Evolutionary conservation across 2,113 vertebrate species (phyloP).

Genomic region (Plotosus lineatus): DNA sequence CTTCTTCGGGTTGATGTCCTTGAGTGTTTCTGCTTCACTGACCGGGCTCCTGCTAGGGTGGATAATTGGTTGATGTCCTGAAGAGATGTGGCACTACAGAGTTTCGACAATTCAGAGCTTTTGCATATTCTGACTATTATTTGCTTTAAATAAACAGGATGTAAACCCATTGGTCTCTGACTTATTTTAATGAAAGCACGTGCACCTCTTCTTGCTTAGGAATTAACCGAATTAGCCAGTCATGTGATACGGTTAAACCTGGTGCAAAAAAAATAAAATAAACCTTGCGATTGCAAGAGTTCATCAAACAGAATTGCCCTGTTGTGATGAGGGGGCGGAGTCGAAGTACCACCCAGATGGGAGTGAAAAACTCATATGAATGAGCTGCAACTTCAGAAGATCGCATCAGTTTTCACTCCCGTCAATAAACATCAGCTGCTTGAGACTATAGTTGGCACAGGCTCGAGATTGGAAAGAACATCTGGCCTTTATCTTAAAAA

Average conservation of each 20-base stretch:
- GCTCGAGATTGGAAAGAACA: neutral
- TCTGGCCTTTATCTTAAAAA: neutral
- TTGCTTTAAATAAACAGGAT: neutral
- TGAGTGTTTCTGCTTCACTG: neutral
- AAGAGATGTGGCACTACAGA: neutral
- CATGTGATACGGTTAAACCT: neutral
- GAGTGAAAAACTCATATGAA: no score
- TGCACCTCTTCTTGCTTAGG: neutral
- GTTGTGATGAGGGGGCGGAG: neutral
- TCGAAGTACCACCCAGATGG: neutral
- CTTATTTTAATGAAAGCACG: neutral
- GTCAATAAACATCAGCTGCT: no score
- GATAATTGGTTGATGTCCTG: neutral
- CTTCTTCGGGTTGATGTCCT: neutral
- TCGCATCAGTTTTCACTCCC: no score
- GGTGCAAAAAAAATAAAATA: neutral
- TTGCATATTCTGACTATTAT: neutral
- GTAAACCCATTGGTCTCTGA: neutral
- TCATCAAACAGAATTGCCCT: neutral
- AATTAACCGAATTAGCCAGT: neutral
- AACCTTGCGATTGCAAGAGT: neutral
- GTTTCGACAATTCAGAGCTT: neutral
- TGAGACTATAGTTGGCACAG: neutral
- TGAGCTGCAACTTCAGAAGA: neutral
- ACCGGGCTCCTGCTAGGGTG: neutral